Conservation (phyloP, 2,797 vertebrate genomes). For the Arnoldichthys spilopterus region DNA sequence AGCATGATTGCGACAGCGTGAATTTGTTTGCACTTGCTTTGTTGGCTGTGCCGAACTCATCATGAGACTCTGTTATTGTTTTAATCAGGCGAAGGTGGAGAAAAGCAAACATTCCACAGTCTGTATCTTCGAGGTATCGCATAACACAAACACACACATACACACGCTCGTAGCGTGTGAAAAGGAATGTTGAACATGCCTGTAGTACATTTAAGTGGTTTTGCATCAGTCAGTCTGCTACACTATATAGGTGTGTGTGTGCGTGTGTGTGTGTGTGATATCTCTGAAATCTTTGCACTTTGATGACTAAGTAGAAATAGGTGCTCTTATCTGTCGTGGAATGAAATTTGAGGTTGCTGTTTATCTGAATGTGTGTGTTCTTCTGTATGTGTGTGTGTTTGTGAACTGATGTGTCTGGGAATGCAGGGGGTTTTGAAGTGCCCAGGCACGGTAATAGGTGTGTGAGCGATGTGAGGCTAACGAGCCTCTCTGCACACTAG, state of each 20-base stretch:
- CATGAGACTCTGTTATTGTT: slow-evolving; percentile 34
- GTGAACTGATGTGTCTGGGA: slow-evolving; percentile 7
- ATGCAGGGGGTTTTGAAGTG: slow-evolving; percentile 15
- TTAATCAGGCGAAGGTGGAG: slow-evolving; percentile 51
- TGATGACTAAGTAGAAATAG: slow-evolving; percentile 38
- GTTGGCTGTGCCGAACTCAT: slow-evolving; percentile 28
- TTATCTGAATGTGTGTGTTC: not conserved
- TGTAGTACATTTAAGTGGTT: slow-evolving; percentile 28
- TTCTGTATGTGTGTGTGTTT: slow-evolving; percentile 21
- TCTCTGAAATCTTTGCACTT: slow-evolving; percentile 36
- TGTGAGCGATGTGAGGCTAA: not conserved
- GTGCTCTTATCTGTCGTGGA: slow-evolving; percentile 12
- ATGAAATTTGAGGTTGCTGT: slow-evolving; percentile 39
- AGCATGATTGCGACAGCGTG: slow-evolving; percentile 43
- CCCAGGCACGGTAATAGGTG: not conserved
- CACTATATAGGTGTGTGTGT: not conserved
- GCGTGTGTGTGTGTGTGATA: slow-evolving; percentile 30
- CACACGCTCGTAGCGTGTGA: slow-evolving; percentile 20
- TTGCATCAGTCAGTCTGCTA: not conserved
- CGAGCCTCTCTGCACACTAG: too few species aligned
- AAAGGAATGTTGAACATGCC: slow-evolving; percentile 24
- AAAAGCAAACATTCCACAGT: slow-evolving; percentile 53
- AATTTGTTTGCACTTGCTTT: slow-evolving; percentile 53
- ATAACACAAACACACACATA: slow-evolving; percentile 43
- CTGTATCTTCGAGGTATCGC: slow-evolving; percentile 42